These are phyloP conservation scores for Laspeyria flexula DNA, from an alignment of 2,888 invertebrate genomes.

Conservation along the genomic window DNA sequence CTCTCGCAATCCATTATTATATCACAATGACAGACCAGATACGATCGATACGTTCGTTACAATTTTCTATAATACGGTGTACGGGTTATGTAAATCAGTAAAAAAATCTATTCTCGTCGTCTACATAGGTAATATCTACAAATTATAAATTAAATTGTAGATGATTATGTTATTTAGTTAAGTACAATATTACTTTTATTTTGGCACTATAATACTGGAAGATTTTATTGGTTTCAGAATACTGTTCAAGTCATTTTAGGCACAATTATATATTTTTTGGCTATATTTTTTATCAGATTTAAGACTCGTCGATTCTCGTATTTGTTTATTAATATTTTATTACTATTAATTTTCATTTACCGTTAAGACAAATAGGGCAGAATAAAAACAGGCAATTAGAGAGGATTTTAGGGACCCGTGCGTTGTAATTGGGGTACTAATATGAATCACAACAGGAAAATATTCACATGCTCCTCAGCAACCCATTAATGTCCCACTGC, in stretches of 20 bases:
- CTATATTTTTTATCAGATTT: too few species aligned
- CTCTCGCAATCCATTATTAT: neutral
- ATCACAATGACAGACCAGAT: constrained; percentile 9
- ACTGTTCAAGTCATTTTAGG: constrained; percentile 21
- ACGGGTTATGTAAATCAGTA: neutral
- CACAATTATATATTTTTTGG: too few species aligned
- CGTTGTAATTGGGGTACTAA: too few species aligned
- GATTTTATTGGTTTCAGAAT: constrained; percentile 34
- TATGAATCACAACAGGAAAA: too few species aligned
- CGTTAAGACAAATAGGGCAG: too few species aligned
- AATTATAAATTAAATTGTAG: constrained; percentile 1
- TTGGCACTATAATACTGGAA: constrained; percentile 52
- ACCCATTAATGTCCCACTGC: too few species aligned
- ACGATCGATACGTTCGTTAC: neutral
- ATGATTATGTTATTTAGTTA: neutral
- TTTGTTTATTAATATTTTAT: too few species aligned
- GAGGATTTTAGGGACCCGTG: too few species aligned
- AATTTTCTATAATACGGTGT: neutral
- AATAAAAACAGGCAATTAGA: too few species aligned
- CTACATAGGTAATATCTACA: neutral
- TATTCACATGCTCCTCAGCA: too few species aligned
- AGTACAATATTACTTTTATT: constrained; percentile 15
- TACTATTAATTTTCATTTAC: too few species aligned
- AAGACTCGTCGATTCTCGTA: too few species aligned
- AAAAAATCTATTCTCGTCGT: neutral